Conservation (phyloP, 2,888 invertebrate genomes). For the Pyrrhosoma nymphula region DNA sequence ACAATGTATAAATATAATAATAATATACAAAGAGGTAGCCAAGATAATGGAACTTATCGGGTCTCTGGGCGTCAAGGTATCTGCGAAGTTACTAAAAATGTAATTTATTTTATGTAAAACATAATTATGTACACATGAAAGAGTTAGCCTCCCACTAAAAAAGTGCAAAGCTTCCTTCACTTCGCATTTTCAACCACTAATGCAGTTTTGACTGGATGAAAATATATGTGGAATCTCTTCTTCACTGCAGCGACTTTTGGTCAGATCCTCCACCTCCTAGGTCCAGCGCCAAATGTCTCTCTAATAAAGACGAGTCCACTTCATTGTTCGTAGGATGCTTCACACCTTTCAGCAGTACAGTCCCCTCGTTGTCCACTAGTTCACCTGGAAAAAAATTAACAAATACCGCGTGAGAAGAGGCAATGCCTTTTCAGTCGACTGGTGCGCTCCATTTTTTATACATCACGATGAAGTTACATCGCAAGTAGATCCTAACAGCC, state of each 20-base stretch:
- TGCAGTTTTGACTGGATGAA: not conserved
- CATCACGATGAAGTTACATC: no score
- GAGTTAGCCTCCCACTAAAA: not conserved
- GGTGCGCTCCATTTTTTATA: no score
- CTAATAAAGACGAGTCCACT: not conserved
- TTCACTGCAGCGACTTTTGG: constrained; percentile 57
- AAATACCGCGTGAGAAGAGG: no score
- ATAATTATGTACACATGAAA: not conserved
- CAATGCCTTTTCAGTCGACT: no score
- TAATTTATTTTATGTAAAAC: not conserved
- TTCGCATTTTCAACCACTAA: not conserved
- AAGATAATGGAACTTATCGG: no score
- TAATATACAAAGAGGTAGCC: no score
- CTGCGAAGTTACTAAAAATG: not conserved
- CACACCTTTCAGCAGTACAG: not conserved
- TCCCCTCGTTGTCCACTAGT: not conserved
- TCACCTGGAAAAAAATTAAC: not conserved
- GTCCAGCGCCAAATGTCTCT: constrained; percentile 16
- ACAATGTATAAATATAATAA: no score
- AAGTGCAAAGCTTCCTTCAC: not conserved
- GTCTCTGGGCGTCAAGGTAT: no score
- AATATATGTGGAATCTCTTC: not conserved
- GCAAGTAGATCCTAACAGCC: no score
- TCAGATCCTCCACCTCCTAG: not conserved
- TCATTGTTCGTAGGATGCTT: not conserved